These are phyloP conservation scores for Poeciliopsis paucimaculata DNA, from an alignment of 2,797 vertebrate genomes.

Conservation along the genomic window DNA sequence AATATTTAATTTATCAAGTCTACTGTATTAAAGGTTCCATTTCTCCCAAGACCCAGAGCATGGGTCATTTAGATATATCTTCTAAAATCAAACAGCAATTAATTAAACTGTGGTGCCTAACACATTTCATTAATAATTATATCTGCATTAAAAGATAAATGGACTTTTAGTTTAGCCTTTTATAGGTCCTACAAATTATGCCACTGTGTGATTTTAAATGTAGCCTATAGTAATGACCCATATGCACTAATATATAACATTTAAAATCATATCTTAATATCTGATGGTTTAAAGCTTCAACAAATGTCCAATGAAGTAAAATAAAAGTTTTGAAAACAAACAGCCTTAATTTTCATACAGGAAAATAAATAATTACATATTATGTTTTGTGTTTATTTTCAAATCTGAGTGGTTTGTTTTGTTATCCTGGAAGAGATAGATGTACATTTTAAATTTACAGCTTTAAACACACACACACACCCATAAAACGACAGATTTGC, in stretches of 20 bases:
- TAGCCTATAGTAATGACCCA: neutral
- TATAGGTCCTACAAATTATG: neutral
- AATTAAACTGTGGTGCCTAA: neutral
- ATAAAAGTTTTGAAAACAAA: neutral
- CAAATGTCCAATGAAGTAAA: neutral
- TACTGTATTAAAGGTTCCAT: neutral
- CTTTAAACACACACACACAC: neutral
- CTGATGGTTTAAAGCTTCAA: neutral
- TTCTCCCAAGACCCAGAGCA: neutral
- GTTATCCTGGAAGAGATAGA: neutral
- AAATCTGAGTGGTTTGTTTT: neutral
- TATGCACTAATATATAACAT: neutral
- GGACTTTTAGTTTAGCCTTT: neutral
- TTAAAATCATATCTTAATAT: neutral
- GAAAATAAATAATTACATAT: neutral
- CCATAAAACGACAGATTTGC: neutral
- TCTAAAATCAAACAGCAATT: neutral
- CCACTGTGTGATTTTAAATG: neutral
- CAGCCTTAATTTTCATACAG: neutral
- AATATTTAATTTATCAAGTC: neutral
- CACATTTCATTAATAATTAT: neutral
- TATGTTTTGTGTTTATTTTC: neutral
- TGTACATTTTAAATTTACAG: neutral
- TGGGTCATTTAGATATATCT: neutral
- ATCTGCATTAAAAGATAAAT: neutral